These are phyloP conservation scores for Bergia puertoricense DNA, from an alignment of 92 coral and sea anemone species.

Conservation along the genomic window DNA sequence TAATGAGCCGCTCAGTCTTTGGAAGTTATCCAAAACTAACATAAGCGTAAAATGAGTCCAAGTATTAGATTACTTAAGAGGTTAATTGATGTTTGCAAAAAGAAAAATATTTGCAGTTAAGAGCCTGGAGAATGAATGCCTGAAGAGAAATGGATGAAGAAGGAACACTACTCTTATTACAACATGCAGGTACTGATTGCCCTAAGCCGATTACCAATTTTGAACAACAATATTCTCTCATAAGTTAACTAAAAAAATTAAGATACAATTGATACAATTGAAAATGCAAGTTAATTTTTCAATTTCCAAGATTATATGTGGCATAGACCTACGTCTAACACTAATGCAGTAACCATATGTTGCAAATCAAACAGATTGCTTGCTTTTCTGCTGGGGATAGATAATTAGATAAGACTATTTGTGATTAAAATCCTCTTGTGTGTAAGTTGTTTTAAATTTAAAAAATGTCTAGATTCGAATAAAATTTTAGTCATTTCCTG, in stretches of 20 bases:
- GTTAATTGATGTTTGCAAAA: constrained; percentile 30
- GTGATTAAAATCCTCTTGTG: constrained; percentile 18
- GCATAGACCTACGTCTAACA: background rate
- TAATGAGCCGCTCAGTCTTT: constrained; percentile 1
- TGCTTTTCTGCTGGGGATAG: background rate
- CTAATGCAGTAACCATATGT: background rate
- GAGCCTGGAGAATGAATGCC: background rate
- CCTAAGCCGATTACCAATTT: constrained; percentile 17
- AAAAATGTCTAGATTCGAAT: background rate
- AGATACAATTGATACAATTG: background rate
- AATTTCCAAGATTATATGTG: background rate
- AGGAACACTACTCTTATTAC: background rate
- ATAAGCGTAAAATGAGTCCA: constrained; percentile 30
- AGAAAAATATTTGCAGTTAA: constrained; percentile 1
- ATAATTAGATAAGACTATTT: constrained; percentile 3
- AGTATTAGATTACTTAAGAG: constrained; percentile 7
- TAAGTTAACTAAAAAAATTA: background rate
- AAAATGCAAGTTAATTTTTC: background rate
- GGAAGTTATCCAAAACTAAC: constrained; percentile 79
- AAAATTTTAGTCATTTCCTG: background rate
- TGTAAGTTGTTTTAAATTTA: constrained; percentile 18
- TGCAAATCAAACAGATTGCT: background rate
- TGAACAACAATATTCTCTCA: background rate
- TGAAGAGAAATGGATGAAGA: too few species aligned
- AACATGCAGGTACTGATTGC: background rate